Base-by-base conservation (phyloP, 2,113 vertebrate species). In the Actenoides hombroni region DNA sequence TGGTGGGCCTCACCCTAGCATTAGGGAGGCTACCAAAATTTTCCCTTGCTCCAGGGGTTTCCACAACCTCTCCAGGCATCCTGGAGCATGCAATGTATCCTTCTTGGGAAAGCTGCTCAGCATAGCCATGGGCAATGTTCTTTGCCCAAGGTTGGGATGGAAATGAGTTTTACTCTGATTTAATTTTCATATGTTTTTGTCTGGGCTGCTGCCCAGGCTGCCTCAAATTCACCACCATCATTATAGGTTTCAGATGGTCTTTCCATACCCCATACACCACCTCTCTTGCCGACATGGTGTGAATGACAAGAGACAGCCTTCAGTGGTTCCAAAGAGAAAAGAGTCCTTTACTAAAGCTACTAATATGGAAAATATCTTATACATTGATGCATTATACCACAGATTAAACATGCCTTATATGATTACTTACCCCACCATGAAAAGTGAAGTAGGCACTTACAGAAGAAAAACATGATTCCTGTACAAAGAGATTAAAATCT, bases 401-500 rank as follows among this genome's bases (percentile, higher is more conserved):
- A 88, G 59, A 94, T 95, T 88, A 96, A 95, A 86, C 39, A 71
- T 86, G 33, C 8, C 20, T 48, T 63, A 16, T 64, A 35, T 90
- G 68, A 92, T 92, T 93, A 78, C 20, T 71, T 83, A 75, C 23
- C 11, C 42, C 49, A 76, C 18, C 37, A 81, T 2, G 26, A 90
- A 81, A 94, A 94, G 19, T 67, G 37, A 81, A 64, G 39, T 65
- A 79, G 63, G 67, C 61, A 74, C 39, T 63, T 83, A 25, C n/a
- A 74, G 70, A 94, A 54, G 23, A 86, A 92, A 96, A 86, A 63
- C 60, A 39, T 26, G n/a, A 86, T 75, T 68, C 4, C 53, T 65
- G 29, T 57, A 69, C 57, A 64, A 88, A 92, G 28, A 89, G 77
- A 86, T 91, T 79, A 96, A 95, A 91, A 94, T 92, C 83, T 95